phyloP scores from a whole-genome alignment of 2,797 vertebrate genomes.

The Pelochelys cantorii region DNA sequence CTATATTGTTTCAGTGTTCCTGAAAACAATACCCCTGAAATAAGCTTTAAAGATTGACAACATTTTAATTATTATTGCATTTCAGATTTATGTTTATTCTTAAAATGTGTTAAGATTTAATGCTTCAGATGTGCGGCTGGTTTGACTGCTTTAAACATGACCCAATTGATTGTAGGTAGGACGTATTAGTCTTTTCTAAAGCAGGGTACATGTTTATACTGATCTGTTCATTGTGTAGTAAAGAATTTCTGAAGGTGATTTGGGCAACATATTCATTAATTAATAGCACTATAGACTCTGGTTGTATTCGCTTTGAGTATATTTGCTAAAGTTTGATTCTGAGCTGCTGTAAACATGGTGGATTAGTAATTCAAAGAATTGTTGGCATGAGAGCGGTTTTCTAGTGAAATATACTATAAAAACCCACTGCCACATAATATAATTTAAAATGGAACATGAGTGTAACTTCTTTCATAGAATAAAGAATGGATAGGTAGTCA shows the following conservation, averaged over 20 bases:
- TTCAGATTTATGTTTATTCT: background rate
- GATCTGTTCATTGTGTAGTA: fast-evolving
- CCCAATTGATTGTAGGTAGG: fast-evolving
- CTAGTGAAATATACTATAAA: background rate
- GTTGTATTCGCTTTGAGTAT: background rate
- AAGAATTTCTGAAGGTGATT: fast-evolving
- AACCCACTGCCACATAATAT: fast-evolving
- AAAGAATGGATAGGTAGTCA: background rate
- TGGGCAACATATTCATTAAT: fast-evolving
- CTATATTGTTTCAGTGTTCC: fast-evolving
- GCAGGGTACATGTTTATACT: fast-evolving
- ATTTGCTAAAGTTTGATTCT: background rate
- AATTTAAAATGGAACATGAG: background rate
- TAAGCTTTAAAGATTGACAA: background rate
- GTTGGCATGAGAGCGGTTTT: fast-evolving
- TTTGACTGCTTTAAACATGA: background rate
- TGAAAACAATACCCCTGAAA: background rate
- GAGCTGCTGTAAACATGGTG: slow-evolving; percentile 14
- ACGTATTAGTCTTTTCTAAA: background rate
- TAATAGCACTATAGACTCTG: fast-evolving
- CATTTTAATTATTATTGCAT: fast-evolving
- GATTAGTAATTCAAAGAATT: background rate
- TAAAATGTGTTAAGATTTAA: background rate
- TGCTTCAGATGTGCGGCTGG: background rate
- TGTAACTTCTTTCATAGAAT: background rate